Base-by-base conservation (phyloP, 2,113 vertebrate genomes). In the Corythornis cristatus region DNA sequence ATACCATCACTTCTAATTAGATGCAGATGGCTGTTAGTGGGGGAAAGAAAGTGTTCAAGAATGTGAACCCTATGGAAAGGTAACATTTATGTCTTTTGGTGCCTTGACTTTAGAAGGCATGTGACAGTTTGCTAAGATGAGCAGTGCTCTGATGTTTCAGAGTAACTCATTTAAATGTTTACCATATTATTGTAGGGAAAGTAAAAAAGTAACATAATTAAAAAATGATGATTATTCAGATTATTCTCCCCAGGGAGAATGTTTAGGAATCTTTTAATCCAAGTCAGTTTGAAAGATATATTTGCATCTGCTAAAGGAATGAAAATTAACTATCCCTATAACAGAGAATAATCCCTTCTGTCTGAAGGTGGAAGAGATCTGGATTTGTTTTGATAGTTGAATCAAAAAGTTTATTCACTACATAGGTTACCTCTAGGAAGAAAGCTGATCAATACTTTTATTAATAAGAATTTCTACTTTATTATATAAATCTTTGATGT, bases 1-100 rank as follows among this genome's bases (percentile, higher is more conserved):
- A 95, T 92, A 84, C 54, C 68, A 88, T 92, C 73, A 58, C 60
- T 90, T 88, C 71, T 96, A 95, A 96, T 95, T 88, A 95, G 50
- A 73, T 91, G 58, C 86, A 96, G 80, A 75, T 96, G 94, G 31
- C 48, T 93, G 40, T 92, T 87, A 61, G 81, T 42, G 53, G 40
- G 19, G 11, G 1, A 17, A 4, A 19, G 28, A 54, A 89, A 67
- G 40, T 51, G 26, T 93, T 93, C 64, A 88, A 89, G 67, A 86
- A 88, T 78, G 81, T 95, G 77, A 94, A 79, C 37, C 43, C 9
- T 31, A 6, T 88, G 74, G 45, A 86, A 86, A 92, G 74, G 70
- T 89, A 95, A 67, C 67, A 90, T 46, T 83, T 91, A 14, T n/a
- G 35, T 84, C 58, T 85, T 86, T 56, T 56, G 28, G 16, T 89